A percentile compares a stretch with the other conserved stretches of the same genome.
phyloP scores from a whole-genome alignment of 1,140 invertebrate genomes.

The Epicauta chinensis region DNA sequence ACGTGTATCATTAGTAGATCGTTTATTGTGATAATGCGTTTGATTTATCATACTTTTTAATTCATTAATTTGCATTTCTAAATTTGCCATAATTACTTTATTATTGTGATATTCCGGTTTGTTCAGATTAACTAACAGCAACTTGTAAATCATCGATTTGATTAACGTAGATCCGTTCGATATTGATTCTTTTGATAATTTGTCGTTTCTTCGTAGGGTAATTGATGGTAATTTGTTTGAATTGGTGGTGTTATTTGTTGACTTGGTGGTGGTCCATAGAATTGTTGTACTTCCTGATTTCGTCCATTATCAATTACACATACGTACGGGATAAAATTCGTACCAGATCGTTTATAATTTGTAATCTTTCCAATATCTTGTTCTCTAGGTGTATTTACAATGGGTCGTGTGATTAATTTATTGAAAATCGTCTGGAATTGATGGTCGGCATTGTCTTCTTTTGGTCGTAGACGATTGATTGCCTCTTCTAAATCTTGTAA shows the following conservation, averaged over 20 bases:
- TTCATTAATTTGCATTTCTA: slow-evolving; percentile 32
- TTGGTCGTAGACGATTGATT: slow-evolving; percentile 28
- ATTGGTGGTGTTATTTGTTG: not conserved
- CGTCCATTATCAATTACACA: slow-evolving; percentile 6
- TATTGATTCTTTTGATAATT: no score
- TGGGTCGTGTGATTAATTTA: slow-evolving; percentile 20
- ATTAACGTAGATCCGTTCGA: slow-evolving; percentile 22
- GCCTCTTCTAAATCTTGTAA: slow-evolving; percentile 28
- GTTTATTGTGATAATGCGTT: not conserved
- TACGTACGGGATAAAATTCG: not conserved
- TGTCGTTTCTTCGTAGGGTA: no score
- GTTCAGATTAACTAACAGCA: slow-evolving; percentile 28
- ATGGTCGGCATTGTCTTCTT: slow-evolving; percentile 21
- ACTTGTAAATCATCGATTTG: slow-evolving; percentile 33
- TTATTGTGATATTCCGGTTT: slow-evolving; percentile 30
- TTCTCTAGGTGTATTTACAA: no score
- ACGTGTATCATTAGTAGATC: not conserved
- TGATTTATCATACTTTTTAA: slow-evolving; percentile 26
- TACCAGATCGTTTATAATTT: slow-evolving; percentile 6
- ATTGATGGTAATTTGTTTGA: no score
- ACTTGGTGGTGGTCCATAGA: not conserved
- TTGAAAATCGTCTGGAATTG: slow-evolving; percentile 25
- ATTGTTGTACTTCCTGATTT: not conserved
- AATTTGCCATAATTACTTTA: slow-evolving; percentile 21
- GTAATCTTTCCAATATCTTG: not conserved